phyloP scores from a whole-genome alignment of 1,140 invertebrate genomes.

The Nephila pilipes region DNA sequence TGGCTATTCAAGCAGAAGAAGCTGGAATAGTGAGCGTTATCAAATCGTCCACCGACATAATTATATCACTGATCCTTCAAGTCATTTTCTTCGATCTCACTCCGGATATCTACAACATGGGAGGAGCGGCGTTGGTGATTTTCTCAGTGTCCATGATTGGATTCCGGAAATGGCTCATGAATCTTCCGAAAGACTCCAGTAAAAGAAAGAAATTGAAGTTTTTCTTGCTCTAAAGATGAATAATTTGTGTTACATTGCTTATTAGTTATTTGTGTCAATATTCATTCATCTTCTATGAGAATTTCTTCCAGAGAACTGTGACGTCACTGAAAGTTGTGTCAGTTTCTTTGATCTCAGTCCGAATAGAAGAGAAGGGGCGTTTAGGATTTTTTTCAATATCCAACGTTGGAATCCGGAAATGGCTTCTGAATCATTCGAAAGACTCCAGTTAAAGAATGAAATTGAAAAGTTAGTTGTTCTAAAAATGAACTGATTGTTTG shows the following conservation, averaged over 20 bases:
- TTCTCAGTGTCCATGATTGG: constrained; percentile 92
- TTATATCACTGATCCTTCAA: constrained; percentile 95
- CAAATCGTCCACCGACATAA: constrained; percentile 90
- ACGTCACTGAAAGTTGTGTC: no score
- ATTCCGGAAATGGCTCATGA: constrained; percentile 91
- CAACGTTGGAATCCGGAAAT: constrained; percentile 91
- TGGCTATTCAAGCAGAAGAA: constrained; percentile 93
- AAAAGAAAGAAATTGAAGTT: constrained; percentile 49
- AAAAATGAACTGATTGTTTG: not conserved
- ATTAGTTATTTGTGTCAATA: no score
- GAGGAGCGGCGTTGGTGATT: constrained; percentile 90
- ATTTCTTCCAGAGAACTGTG: no score
- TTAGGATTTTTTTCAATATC: constrained; percentile 93
- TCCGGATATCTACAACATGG: constrained; percentile 89
- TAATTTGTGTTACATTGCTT: not conserved
- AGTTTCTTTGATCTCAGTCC: constrained; percentile 91
- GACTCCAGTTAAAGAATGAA: constrained; percentile 62
- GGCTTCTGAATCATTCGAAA: constrained; percentile 85
- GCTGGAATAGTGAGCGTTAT: constrained; percentile 95
- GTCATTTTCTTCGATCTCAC: constrained; percentile 89
- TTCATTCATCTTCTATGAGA: no score
- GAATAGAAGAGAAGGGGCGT: constrained; percentile 88
- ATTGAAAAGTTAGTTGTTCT: not conserved
- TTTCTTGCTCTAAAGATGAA: not conserved
- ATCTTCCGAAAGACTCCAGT: constrained; percentile 80